Base-by-base conservation (phyloP, 2,888 invertebrate genomes). In the Microplitis deprimator region DNA sequence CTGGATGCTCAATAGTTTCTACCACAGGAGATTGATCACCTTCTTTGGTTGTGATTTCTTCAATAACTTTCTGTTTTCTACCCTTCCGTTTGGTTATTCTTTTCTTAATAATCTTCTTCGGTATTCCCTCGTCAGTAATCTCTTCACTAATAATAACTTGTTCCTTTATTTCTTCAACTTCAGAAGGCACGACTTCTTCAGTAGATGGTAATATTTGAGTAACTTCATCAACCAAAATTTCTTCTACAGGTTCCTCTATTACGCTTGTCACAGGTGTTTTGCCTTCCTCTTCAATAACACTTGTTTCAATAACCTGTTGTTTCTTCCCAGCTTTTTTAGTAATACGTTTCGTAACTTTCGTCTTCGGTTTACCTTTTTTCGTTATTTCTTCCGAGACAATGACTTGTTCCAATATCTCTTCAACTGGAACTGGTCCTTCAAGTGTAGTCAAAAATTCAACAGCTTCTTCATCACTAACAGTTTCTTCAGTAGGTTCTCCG, bases 251-350 rank as follows among this genome's bases (percentile, higher is more conserved):
- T 59, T 77, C 86, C 79, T 85, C 87, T 62, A 90, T 85, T 80
- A 68, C 16, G 10, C 20, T 68, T 0, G 60, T 74, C 59, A 71
- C 10, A 8, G 79, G 79, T 0, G 73, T 64, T 60, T 89, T 90
- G 68, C 91, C 90, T 79, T 91, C 90, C 81, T 91, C 91, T 82
- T 91, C 90, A 60, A 90, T 88, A 29, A 90, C 90, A 1, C 88
- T 80, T 59, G 91, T 81, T 73, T 87, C 85, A 5, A 81, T 84
- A 1, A 84, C 80, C 1, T 83, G 80, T 79, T 82, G 50, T 80
- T 82, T 80, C 13, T 70, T 86, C 5, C 89, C 90, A 73, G 90
- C 85, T 10, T 84, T 88, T 76, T 88, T 90, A 75, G 88, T 90
- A 6, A 90, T 86, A 8, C 85, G 89, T 90, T 92, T 82, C 1